Conservation (phyloP, 2,797 vertebrate species). For the Chiloscyllium punctatum region DNA sequence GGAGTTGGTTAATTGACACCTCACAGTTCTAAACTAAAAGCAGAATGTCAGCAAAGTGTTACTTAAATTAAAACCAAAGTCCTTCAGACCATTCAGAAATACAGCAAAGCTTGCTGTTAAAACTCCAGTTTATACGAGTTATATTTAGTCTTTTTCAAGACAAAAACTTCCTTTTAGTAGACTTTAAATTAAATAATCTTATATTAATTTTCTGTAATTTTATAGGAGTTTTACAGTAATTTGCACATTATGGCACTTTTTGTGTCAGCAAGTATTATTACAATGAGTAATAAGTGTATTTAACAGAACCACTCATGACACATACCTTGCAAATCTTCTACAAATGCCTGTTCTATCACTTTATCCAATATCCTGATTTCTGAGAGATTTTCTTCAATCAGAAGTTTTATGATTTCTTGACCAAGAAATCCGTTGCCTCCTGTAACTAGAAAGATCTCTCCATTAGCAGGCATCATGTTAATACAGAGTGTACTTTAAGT, state of each 20-base stretch:
- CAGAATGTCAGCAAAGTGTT: background rate
- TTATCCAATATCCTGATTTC: slow-evolving; percentile 80
- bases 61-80: background rate
- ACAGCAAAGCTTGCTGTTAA: background rate
- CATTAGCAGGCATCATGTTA: slow-evolving; percentile 39
- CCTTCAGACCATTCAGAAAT: background rate
- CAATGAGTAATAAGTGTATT: background rate
- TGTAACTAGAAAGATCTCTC: slow-evolving; percentile 77
- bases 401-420: slow-evolving; percentile 63
- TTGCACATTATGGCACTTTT: background rate
- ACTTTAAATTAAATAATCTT: background rate
- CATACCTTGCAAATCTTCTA: background rate
- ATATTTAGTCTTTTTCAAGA: background rate
- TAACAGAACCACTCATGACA: background rate
- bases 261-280: background rate
- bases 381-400: slow-evolving; percentile 70
- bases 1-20: background rate
- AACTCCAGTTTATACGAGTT: background rate
- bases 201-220: background rate
- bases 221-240: background rate
- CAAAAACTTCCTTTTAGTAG: background rate
- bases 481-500: background rate
- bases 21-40: background rate
- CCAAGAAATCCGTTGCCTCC: slow-evolving; percentile 88
- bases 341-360: background rate